Evolutionary conservation across 23 tunicate genomes (phyloP), one percentile per base, ranked within the genome.

Genomic region (Diplosoma virens): DNA sequence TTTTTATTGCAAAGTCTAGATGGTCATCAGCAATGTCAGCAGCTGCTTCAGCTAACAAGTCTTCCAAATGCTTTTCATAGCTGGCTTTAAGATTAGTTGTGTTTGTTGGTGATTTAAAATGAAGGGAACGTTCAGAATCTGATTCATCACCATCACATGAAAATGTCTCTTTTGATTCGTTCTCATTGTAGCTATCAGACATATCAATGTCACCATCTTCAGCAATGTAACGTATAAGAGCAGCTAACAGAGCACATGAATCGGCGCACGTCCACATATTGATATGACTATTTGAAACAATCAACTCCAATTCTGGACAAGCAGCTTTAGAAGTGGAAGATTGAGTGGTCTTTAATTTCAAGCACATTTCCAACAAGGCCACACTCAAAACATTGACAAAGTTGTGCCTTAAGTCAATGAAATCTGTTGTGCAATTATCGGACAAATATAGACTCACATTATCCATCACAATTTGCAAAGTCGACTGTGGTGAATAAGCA

Each of bases 191-290:
- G 17, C 5, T 52, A 3, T 67, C 25, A 35, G 52, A 34, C 50
- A 34, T 16, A 17, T 34, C 78, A 1, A 86, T 26, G 41, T 93
- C 98, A 22, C 98, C 93, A 60, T 86, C 84, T 0, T 59, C 83
- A 17, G 88, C 79, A 0, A 93, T 58, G 56, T 93, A 86, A 27
- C 54, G 56, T 9, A 94, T 17, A 58, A 94, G 72, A 1, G 79
- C 63, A 33, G 71, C 73, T 18, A 94, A 35, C 32, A 79, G 76
- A 5, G 86, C 86, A 31, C 67, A 84, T 3, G 95, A 88, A 69
- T 94, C 99, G 47, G 95, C 79, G 63, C 99, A 94, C 26, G 87
- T 88, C 67, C 79, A 54, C 33, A 94, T 27, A 0, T 21, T 24
- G 3, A 94, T 34, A n/a, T 59, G 65, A 37, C 76, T 67, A 74